phyloP scores from a whole-genome alignment of 2,797 vertebrate species.

The Lemur catta region DNA sequence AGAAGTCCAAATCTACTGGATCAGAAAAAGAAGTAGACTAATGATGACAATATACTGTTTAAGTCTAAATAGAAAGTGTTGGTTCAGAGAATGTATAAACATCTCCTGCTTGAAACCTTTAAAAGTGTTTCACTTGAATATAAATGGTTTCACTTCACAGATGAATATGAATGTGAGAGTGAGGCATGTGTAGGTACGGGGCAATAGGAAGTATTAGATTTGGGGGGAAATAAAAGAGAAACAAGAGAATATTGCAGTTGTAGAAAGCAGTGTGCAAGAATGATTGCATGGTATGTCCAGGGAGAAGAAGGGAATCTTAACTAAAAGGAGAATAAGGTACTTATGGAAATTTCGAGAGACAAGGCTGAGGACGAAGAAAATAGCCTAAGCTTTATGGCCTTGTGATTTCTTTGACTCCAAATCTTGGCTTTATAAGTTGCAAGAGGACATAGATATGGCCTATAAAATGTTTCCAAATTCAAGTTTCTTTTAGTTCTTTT shows the following conservation, averaged over 20 bases:
- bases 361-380: neutral
- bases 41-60: neutral
- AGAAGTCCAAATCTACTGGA: neutral
- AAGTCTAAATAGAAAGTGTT: neutral
- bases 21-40: neutral
- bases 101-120: neutral
- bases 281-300: neutral
- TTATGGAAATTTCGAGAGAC: neutral
- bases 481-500: neutral
- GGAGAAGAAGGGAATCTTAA: neutral
- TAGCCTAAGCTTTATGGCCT: neutral
- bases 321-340: neutral
- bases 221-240: neutral
- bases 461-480: neutral
- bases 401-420: neutral
- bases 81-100: neutral
- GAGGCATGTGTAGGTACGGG: neutral
- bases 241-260: neutral
- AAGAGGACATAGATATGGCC: neutral
- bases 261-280: neutral
- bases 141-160: neutral
- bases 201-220: neutral
- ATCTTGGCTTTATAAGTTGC: neutral
- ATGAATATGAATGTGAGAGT: neutral
- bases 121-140: neutral